These are phyloP conservation scores for Rhynchotus rufescens DNA, from an alignment of 2,797 vertebrate genomes.

Conservation along the genomic window DNA sequence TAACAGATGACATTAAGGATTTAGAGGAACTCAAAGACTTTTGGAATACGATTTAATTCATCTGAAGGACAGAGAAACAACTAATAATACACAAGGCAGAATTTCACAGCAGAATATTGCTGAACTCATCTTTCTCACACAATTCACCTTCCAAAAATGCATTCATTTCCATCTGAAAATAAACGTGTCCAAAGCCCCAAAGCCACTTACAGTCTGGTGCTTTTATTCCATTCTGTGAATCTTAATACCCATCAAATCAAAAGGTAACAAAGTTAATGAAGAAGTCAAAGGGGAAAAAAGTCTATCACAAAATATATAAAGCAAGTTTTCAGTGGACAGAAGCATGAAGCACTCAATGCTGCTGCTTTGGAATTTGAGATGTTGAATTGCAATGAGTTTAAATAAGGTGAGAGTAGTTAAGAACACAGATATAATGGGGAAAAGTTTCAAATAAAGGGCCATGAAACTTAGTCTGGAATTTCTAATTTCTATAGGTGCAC, in stretches of 20 bases:
- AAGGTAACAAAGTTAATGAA: background rate
- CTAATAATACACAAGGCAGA: background rate
- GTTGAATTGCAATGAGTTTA: background rate
- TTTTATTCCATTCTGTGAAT: background rate
- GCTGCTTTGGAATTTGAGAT: background rate
- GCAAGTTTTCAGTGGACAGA: background rate
- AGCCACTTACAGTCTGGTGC: background rate
- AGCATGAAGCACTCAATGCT: background rate
- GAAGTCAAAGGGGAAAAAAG: background rate
- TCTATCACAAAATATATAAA: background rate
- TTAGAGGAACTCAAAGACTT: background rate
- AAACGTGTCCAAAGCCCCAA: background rate
- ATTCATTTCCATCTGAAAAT: background rate
- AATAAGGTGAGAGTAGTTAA: background rate
- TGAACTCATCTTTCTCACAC: background rate
- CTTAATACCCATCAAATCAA: fast-evolving
- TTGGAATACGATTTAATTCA: background rate
- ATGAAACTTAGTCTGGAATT: background rate
- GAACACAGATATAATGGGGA: background rate
- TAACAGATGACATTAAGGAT: background rate
- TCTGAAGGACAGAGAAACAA: background rate
- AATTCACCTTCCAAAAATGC: background rate
- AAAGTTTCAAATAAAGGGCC: background rate
- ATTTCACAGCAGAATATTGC: background rate
- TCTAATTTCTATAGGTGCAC: background rate